phyloP scores from a whole-genome alignment of 2,113 vertebrate genomes.

The Festucalex cinctus region DNA sequence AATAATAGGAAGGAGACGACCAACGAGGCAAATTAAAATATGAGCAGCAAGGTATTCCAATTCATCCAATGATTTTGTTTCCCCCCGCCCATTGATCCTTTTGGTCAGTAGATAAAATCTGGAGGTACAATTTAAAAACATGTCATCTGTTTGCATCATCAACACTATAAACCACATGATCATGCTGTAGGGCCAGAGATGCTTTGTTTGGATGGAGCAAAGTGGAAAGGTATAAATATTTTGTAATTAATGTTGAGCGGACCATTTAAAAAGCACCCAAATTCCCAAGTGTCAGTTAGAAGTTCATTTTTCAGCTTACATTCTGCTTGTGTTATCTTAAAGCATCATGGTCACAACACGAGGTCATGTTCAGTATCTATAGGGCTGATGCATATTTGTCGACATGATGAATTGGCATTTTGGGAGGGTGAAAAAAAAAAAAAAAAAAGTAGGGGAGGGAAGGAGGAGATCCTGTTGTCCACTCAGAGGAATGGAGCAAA shows the following conservation, averaged over 20 bases:
- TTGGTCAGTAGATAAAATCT: no score
- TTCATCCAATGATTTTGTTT: no score
- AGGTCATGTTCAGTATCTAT: slow-evolving; percentile 13
- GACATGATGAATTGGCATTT: slow-evolving; percentile 16
- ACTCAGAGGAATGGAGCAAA: slow-evolving; percentile 70
- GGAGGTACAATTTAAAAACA: no score
- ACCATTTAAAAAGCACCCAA: no score
- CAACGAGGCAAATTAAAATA: no score
- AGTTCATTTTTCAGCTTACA: background rate
- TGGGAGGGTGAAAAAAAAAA: background rate
- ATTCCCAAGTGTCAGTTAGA: background rate
- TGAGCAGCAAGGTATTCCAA: no score
- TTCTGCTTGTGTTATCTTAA: slow-evolving; percentile 2
- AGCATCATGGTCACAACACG: slow-evolving; percentile 1
- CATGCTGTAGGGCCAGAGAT: background rate
- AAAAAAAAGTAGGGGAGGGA: slow-evolving; percentile 4
- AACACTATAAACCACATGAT: background rate
- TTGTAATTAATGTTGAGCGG: no score
- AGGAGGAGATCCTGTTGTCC: slow-evolving; percentile 69
- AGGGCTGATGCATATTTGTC: slow-evolving; percentile 12
- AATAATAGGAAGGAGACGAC: no score
- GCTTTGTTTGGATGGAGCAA: background rate
- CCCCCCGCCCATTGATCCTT: background rate
- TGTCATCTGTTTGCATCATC: background rate
- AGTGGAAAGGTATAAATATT: background rate